Conservation (phyloP, 2,888 invertebrate genomes). For the Drosophila atripex region DNA sequence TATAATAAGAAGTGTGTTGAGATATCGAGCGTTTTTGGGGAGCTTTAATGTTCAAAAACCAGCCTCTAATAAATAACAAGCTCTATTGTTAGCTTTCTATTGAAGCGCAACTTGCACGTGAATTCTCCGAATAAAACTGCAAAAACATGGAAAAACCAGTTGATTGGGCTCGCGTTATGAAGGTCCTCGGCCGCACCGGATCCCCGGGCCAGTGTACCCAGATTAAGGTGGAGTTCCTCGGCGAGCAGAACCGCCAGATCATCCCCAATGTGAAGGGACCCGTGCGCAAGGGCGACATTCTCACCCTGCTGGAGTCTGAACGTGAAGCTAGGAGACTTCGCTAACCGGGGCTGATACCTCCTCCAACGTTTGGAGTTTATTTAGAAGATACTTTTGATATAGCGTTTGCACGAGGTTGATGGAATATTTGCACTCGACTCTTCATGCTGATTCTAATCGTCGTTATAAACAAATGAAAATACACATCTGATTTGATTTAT, state of each 20-base stretch:
- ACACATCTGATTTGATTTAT: too few relatives aligned
- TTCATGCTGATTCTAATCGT: constrained; percentile 3
- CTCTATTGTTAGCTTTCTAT: too few relatives aligned
- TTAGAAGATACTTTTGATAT: constrained; percentile 76
- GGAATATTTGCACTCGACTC: not conserved
- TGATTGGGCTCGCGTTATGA: constrained; percentile 95
- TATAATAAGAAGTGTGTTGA: too few relatives aligned
- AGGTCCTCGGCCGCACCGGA: constrained; percentile 98
- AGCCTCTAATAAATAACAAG: too few relatives aligned
- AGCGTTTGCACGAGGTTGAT: constrained; percentile 33
- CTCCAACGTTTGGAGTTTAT: constrained; percentile 84
- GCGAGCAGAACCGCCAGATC: constrained; percentile 98
- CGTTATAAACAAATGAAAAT: constrained; percentile 34
- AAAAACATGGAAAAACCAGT: constrained; percentile 92
- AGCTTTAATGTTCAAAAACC: too few relatives aligned
- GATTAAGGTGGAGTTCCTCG: constrained; percentile 98
- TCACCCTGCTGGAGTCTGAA: constrained; percentile 99
- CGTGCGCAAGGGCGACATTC: constrained; percentile 98
- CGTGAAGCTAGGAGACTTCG: constrained; percentile 99
- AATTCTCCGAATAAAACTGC: constrained; percentile 58
- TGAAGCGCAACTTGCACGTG: constrained; percentile 66
- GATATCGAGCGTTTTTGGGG: too few relatives aligned
- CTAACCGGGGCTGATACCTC: constrained; percentile 88
- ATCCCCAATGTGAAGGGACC: constrained; percentile 99
- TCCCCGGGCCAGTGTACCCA: constrained; percentile 99